phyloP scores from a whole-genome alignment of 2,113 vertebrate species.

The Pterocles burchelli region DNA sequence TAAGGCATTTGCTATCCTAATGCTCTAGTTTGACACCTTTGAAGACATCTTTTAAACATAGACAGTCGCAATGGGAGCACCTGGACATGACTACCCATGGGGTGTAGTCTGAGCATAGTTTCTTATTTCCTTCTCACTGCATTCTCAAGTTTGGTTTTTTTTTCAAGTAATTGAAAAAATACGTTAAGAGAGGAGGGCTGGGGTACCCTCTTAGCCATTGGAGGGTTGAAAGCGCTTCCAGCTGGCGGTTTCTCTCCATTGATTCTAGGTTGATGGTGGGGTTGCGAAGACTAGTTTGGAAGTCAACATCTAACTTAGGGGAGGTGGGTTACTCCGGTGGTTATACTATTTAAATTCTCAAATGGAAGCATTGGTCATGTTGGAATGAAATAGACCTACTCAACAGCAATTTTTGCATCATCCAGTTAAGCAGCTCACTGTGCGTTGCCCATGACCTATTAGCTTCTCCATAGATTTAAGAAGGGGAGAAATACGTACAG shows the following conservation, averaged over 20 bases:
- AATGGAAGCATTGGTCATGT: not conserved
- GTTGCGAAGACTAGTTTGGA: not conserved
- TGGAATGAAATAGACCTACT: not conserved
- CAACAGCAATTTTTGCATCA: not conserved
- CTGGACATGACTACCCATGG: not conserved
- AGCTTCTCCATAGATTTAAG: not conserved
- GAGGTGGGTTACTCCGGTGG: not conserved
- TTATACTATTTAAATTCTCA: not conserved
- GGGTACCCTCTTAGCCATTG: not conserved
- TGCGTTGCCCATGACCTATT: not conserved
- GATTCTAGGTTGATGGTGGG: not conserved
- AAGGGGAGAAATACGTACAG: not conserved
- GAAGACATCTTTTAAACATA: not conserved
- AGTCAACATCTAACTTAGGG: not conserved
- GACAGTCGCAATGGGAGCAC: rapidly evolving
- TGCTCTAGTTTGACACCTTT: not conserved
- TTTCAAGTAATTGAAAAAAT: not conserved
- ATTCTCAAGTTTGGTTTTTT: not conserved
- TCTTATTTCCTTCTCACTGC: not conserved
- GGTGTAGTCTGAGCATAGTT: not conserved
- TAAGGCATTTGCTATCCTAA: not conserved
- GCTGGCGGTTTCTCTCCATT: not conserved
- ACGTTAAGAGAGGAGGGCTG: not conserved
- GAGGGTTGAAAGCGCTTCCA: not conserved
- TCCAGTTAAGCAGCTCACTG: not conserved